phyloP scores from a whole-genome alignment of 2,888 invertebrate genomes.

The Zygaena filipendulae region DNA sequence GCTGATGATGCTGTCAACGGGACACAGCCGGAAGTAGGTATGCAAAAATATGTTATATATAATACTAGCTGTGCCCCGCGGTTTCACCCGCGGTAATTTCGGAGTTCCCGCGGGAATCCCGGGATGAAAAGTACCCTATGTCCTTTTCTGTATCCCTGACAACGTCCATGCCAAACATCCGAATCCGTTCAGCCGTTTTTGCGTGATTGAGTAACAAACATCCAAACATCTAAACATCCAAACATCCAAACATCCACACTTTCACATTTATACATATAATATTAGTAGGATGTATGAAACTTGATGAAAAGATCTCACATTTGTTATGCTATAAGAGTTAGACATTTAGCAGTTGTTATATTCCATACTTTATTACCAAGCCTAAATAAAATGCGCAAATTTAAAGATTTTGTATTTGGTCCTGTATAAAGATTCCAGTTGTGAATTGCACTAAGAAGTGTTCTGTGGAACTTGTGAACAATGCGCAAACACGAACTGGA shows the following conservation, averaged over 20 bases:
- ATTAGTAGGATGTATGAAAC: neutral
- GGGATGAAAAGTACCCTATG: neutral
- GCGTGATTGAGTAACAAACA: neutral
- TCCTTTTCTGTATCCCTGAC: neutral
- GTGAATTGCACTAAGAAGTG: constrained; percentile 33
- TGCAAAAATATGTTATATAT: too few relatives aligned
- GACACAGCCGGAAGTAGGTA: too few relatives aligned
- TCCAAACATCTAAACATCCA: neutral
- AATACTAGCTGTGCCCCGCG: constrained; percentile 34
- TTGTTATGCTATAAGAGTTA: too few relatives aligned
- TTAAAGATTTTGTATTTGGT: too few relatives aligned
- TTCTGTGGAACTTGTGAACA: constrained; percentile 34
- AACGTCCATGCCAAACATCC: neutral
- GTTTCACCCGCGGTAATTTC: neutral
- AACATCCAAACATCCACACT: neutral
- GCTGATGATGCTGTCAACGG: too few relatives aligned
- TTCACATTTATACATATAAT: neutral
- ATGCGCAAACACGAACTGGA: constrained; percentile 23
- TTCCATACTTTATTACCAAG: too few relatives aligned
- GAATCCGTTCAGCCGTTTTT: neutral
- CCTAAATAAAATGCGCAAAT: too few relatives aligned
- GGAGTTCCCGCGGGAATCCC: neutral
- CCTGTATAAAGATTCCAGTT: constrained; percentile 31
- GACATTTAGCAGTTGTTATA: too few relatives aligned
- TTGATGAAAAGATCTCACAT: too few relatives aligned